Evolutionary conservation across 2,113 vertebrate species (phyloP).

Genomic region (Podiceps cristatus): DNA sequence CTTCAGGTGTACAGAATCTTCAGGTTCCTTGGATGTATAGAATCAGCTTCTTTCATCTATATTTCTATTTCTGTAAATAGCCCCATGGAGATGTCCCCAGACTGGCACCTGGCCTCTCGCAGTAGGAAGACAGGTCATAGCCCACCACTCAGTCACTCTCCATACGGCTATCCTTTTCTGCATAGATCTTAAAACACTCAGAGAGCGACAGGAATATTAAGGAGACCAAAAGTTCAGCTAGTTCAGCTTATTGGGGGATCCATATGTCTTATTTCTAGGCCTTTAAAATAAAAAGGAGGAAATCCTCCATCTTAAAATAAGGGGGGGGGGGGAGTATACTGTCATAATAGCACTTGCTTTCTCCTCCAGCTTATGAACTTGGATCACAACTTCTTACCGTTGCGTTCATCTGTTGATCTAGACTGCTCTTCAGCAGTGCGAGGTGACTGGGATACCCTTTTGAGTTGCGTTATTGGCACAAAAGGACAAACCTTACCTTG

Average conservation of each 20-base stretch:
- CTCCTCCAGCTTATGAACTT: neutral
- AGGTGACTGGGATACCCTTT: neutral
- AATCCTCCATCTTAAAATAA: neutral
- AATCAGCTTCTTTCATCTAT: neutral
- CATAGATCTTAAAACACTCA: neutral
- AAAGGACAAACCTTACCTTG: neutral
- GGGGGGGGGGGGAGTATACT: neutral
- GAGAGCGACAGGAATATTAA: neutral
- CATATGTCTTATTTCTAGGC: neutral
- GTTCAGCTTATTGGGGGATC: neutral
- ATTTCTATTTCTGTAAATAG: neutral
- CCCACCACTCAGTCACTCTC: neutral
- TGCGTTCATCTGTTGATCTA: neutral
- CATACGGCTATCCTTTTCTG: neutral
- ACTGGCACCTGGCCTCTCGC: neutral
- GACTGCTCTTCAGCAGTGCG: neutral
- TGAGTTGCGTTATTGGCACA: neutral
- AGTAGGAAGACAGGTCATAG: neutral
- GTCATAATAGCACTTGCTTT: fast-evolving
- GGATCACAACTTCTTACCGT: neutral
- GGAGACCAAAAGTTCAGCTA: neutral
- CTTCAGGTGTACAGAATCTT: neutral
- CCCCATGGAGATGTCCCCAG: neutral
- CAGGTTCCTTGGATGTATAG: neutral
- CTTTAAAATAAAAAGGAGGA: neutral